Evolutionary conservation across 1,140 invertebrate species (phyloP), one percentile per base, ranked within the genome.

Genomic region (Cylas formicarius): DNA sequence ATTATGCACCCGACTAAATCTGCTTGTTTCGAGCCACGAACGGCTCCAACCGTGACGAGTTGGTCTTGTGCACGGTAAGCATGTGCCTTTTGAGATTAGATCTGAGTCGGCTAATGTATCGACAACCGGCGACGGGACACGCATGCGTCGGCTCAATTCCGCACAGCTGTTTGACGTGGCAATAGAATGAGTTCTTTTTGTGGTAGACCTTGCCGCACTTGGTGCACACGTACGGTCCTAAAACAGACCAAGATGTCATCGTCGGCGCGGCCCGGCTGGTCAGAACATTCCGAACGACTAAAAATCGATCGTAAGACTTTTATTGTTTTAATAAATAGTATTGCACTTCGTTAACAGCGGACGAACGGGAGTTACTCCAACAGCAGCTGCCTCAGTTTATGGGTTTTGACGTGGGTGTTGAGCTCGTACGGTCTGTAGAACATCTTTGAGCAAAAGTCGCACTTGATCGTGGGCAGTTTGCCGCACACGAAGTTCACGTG

Each of bases 11-110:
- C n/a, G n/a, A n/a, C n/a, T n/a, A n/a, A n/a, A n/a, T n/a, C n/a
- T n/a, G n/a, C n/a, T n/a, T n/a, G n/a, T n/a, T n/a, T n/a, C n/a
- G n/a, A n/a, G n/a, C n/a, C n/a, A n/a, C n/a, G n/a, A n/a, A n/a
- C n/a, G n/a, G n/a, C n/a, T n/a, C n/a, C n/a, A n/a, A n/a, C n/a
- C n/a, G n/a, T n/a, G n/a, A n/a, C n/a, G n/a, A 4, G 17, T 4
- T 16, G 8, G 6, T 5, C 6, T 34, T 5, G 23, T 84, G 82
- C 65, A 84, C 80, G 53, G 81, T 80, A 36, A 80, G 73, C 44
- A 80, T 79, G 58, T 85, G 82, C 11, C 82, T 80, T 35, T 81
- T 80, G 1, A 86, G 69, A 63, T 84, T 84, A 45, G 80, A 80
- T 2, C 79, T 71, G 55, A 84, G 80, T 52, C 82, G 78, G 26